Conservation (phyloP, 2,113 vertebrate species). For the Okapia johnstoni region DNA sequence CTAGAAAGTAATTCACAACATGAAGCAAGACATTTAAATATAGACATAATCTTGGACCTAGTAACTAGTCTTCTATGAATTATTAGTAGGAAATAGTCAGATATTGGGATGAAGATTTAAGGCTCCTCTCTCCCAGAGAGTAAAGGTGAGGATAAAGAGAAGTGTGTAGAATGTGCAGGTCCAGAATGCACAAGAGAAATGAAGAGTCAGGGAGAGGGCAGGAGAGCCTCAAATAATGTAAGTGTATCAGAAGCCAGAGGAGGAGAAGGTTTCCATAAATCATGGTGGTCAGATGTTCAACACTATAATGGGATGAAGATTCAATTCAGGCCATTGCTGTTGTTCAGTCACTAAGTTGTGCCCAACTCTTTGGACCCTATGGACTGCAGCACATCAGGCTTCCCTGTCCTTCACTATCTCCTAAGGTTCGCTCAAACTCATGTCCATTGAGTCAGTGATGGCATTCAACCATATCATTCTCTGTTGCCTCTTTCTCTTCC, state of each 20-base stretch:
- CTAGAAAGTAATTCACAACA: neutral
- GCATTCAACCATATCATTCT: neutral
- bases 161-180: neutral
- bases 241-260: neutral
- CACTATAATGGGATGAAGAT: neutral
- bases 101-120: neutral
- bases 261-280: neutral
- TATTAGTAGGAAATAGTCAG: neutral
- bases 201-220: neutral
- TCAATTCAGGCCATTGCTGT: neutral
- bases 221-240: neutral
- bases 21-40: neutral
- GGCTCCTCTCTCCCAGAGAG: neutral
- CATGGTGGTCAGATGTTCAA: neutral
- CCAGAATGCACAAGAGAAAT: neutral
- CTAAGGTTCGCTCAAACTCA: neutral
- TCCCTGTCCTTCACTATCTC: neutral
- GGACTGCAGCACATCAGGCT: neutral
- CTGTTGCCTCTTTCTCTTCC: neutral
- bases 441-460: neutral
- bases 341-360: neutral
- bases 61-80: neutral
- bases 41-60: neutral
- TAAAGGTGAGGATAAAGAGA: neutral
- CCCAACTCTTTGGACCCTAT: neutral